Conservation (phyloP, 1,140 invertebrate species). For the Druon quercuslanigerum region DNA sequence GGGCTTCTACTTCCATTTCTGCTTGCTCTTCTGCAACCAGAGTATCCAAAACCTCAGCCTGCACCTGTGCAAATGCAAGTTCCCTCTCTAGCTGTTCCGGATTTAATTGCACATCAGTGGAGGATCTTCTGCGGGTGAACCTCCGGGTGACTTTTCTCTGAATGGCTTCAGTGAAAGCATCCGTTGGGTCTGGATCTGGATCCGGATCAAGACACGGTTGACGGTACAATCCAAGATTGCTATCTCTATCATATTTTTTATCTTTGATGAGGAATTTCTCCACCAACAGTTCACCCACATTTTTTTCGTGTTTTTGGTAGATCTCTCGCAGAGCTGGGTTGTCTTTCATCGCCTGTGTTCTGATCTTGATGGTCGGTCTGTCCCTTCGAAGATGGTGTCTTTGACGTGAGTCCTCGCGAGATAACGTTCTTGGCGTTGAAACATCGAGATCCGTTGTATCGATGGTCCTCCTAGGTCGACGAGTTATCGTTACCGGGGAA, state of each 20-base stretch:
- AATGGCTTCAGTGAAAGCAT: slow-evolving; percentile 49
- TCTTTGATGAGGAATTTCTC: slow-evolving; percentile 86
- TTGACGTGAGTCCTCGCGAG: slow-evolving; percentile 53
- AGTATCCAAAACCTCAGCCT: slow-evolving; percentile 71
- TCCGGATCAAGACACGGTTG: slow-evolving; percentile 54
- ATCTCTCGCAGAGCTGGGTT: slow-evolving; percentile 71
- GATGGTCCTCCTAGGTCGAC: slow-evolving; percentile 79
- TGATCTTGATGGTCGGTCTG: slow-evolving; percentile 68
- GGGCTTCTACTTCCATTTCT: slow-evolving; percentile 64
- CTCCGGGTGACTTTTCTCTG: slow-evolving; percentile 63
- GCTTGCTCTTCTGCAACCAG: slow-evolving; percentile 73
- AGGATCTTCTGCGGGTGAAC: slow-evolving; percentile 68
- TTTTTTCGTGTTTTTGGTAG: slow-evolving; percentile 75
- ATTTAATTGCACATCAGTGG: slow-evolving; percentile 65
- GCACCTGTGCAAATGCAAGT: slow-evolving; percentile 64
- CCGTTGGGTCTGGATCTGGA: slow-evolving; percentile 28
- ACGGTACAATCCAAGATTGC: slow-evolving; percentile 50
- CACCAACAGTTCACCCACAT: slow-evolving; percentile 82
- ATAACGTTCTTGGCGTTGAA: slow-evolving; percentile 76
- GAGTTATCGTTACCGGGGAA: slow-evolving; percentile 42
- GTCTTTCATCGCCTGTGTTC: slow-evolving; percentile 73
- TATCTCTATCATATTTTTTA: slow-evolving; percentile 71
- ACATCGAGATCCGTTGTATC: slow-evolving; percentile 91
- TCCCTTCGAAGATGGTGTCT: slow-evolving; percentile 61
- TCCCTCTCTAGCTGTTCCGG: slow-evolving; percentile 65